Base-by-base conservation (phyloP, 2,797 vertebrate genomes). In the Rachycentron canadum region DNA sequence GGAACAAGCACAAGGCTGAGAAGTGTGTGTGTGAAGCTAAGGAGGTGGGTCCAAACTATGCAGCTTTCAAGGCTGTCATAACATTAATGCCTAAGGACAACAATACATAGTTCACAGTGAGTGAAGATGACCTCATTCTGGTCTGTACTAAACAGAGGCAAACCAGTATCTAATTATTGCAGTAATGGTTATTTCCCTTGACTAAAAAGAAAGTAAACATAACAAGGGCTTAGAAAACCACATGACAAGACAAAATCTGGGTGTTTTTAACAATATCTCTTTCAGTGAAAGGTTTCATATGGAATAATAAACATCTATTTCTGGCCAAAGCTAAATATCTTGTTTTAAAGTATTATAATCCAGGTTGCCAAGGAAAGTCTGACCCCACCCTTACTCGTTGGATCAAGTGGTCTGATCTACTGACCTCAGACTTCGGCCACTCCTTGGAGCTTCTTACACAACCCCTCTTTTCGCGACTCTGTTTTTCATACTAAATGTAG, bases 371-470 rank as follows among this genome's bases (percentile, higher is more conserved):
- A 90, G 85, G 86, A 84, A 89, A 78, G 79, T 82, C 84, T 85
- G 47, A 85, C 89, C 84, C 89, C 88, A 73, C 91, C 92, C 91
- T 82, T 86, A 90, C 86, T 79, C 49, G 53, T 21, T 14, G 17
- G 75, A 86, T 86, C 92, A 93, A 77, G 56, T 88, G 91, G 85
- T 83, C 81, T 81, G 82, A 78, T 85, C 81, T 70, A 81, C 81
- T 93, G 91, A 92, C 89, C 86, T 90, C 87, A 91, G 73, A 75
- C 63, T 75, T 21, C 41, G 17, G 89, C 91, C 85, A 79, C 85
- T 91, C 87, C 88, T 90, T 67, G 23, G 73, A 85, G 84, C 69
- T 57, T 80, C 79, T 88, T 90, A 88, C 61, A 78, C 86, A 91
- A 88, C 59, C 69, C n/a, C 25, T 67, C 68, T 82, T 81, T 83